phyloP scores from a whole-genome alignment of 2,797 vertebrate genomes.

The Sebastes umbrosus region DNA sequence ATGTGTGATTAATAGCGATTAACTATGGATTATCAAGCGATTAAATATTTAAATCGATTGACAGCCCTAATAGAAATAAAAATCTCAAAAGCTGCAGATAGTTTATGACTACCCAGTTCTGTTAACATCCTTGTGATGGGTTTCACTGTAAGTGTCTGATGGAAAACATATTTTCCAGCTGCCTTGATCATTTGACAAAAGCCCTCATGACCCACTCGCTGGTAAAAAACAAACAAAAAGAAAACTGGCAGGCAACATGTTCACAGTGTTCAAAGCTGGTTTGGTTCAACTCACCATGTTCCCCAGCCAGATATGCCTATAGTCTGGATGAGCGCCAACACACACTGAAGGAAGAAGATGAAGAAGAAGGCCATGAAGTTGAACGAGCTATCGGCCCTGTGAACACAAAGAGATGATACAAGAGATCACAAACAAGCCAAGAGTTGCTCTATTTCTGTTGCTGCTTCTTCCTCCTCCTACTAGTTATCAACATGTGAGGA shows the following conservation, averaged over 20 bases:
- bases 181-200: neutral
- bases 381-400: constrained; percentile 96
- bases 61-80: neutral
- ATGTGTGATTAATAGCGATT: no score
- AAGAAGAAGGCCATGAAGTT: constrained; percentile 99
- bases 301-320: constrained; percentile 91
- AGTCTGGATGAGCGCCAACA: constrained; percentile 88
- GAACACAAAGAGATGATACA: neutral
- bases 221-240: neutral
- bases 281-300: constrained; percentile 85
- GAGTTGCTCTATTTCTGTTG: constrained; percentile 13
- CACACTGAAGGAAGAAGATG: constrained; percentile 91
- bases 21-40: no score
- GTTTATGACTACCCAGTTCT: neutral
- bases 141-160: neutral
- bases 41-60: no score
- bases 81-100: neutral
- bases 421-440: neutral
- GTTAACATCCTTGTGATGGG: no score
- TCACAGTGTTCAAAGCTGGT: neutral
- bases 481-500: neutral
- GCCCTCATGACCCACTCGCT: neutral
- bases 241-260: neutral
- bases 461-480: constrained; percentile 17
- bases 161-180: neutral